These are phyloP conservation scores for Noctuana brunneofusca DNA, from an alignment of 2,888 invertebrate genomes.

Conservation along the genomic window DNA sequence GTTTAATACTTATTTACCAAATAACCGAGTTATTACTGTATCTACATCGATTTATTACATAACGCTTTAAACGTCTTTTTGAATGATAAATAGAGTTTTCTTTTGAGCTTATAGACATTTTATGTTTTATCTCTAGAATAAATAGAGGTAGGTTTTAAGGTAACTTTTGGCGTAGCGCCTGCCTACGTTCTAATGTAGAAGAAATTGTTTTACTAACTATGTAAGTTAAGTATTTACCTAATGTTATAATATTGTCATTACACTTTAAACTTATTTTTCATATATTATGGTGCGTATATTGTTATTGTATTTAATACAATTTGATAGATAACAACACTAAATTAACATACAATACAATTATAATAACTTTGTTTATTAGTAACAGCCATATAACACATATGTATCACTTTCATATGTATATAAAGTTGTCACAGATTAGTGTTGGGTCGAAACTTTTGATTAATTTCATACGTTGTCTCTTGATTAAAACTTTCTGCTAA, in stretches of 20 bases:
- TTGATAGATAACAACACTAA: constrained; percentile 12
- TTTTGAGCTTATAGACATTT: constrained; percentile 10
- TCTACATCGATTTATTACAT: constrained; percentile 7
- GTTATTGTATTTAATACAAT: constrained; percentile 33
- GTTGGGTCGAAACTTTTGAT: constrained; percentile 18
- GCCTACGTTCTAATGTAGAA: constrained; percentile 13
- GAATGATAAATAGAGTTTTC: background rate
- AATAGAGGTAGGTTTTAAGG: background rate
- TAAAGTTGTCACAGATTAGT: constrained; percentile 5
- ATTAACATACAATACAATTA: background rate
- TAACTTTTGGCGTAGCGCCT: constrained; percentile 8
- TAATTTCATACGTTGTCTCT: constrained; percentile 25
- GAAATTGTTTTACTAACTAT: constrained; percentile 21
- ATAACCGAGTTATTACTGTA: background rate
- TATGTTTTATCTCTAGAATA: constrained; percentile 14
- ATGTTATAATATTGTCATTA: constrained; percentile 12
- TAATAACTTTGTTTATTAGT: constrained; percentile 1
- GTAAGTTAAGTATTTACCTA: constrained; percentile 9
- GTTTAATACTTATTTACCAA: background rate
- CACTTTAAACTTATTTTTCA: constrained; percentile 14
- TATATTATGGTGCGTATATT: constrained; percentile 25
- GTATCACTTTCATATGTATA: constrained; percentile 4
- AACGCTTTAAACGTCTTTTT: background rate
- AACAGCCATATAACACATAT: background rate
- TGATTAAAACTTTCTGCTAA: constrained; percentile 21